Evolutionary conservation across 2,797 vertebrate species (phyloP).

Genomic region (Anabacerthia variegaticeps): DNA sequence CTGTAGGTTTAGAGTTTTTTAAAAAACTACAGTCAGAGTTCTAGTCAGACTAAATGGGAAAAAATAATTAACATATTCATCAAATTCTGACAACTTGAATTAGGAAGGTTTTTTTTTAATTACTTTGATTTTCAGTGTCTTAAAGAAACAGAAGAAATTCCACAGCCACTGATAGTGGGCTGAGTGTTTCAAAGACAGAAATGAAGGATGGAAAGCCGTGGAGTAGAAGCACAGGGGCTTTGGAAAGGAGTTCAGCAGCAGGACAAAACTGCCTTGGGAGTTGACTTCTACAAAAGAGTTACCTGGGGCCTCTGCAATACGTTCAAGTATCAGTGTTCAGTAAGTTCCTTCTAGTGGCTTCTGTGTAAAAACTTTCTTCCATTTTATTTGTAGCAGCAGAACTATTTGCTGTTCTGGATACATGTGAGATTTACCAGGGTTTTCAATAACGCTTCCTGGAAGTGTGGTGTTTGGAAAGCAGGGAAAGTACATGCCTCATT

Average conservation of each 20-base stretch:
- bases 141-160: background rate
- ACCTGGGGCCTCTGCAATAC: background rate
- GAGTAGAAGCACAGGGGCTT: background rate
- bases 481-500: background rate
- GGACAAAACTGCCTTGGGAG: background rate
- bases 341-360: background rate
- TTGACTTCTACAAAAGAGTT: background rate
- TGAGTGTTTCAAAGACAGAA: background rate
- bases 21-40: background rate
- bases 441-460: background rate
- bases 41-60: slow-evolving; percentile 14
- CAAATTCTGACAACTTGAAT: slow-evolving; percentile 23
- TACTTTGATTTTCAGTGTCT: slow-evolving; percentile 13
- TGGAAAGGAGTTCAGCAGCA: background rate
- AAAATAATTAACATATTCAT: slow-evolving; percentile 23
- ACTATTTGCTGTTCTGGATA: background rate
- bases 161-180: background rate
- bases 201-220: background rate
- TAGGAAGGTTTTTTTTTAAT: background rate
- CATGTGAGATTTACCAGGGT: background rate
- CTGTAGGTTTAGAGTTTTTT: background rate
- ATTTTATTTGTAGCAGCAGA: background rate
- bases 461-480: background rate
- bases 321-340: background rate
- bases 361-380: background rate